Conservation (phyloP, 1,140 invertebrate species). For the Palaemon carinicauda region DNA sequence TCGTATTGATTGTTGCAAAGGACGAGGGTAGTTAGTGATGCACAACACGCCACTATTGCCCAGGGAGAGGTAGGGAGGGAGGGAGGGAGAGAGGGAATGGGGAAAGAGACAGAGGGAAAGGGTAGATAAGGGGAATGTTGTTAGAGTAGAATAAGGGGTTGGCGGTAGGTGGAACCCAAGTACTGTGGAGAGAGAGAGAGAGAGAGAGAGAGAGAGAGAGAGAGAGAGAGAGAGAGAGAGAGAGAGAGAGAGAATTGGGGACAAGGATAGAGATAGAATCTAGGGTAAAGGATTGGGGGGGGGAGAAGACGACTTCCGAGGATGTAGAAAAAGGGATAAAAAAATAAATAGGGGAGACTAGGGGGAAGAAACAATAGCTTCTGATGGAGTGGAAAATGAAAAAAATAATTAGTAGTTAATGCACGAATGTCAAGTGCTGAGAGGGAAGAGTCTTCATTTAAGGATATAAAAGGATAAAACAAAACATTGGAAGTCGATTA, state of each 20-base stretch:
- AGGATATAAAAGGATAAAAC: background rate
- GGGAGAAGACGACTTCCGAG: background rate
- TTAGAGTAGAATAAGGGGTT: background rate
- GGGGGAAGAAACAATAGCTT: background rate
- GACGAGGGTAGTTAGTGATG: constrained; percentile 25
- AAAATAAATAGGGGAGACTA: background rate
- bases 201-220: constrained; percentile 19
- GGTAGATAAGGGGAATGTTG: background rate
- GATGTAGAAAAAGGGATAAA: background rate
- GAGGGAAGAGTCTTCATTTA: background rate
- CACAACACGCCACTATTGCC: background rate
- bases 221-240: background rate
- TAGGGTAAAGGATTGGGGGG: background rate
- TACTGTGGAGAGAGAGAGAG: background rate
- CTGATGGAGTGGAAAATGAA: background rate
- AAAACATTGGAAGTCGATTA: background rate
- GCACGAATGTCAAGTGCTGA: background rate
- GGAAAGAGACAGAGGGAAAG: background rate
- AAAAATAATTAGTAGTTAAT: background rate
- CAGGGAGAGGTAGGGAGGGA: too few relatives aligned
- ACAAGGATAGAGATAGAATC: background rate
- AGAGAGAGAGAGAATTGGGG: background rate
- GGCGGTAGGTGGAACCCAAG: too few relatives aligned
- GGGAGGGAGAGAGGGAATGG: background rate
- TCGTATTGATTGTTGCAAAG: constrained; percentile 26